Conservation (phyloP, 2,797 vertebrate genomes). For the Hemibagrus guttatus region DNA sequence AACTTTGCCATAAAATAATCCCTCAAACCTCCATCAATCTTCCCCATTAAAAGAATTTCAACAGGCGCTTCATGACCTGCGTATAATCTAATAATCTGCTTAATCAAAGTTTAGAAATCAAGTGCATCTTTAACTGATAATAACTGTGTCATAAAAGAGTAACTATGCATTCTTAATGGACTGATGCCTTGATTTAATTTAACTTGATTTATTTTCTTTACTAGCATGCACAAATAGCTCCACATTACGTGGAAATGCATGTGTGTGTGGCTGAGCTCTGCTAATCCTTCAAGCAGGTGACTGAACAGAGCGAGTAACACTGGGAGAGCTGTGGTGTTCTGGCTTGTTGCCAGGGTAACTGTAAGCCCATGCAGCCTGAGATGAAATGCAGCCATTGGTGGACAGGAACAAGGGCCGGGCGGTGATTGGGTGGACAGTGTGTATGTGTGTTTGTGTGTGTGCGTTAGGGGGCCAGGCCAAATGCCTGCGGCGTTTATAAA, state of each 20-base stretch:
- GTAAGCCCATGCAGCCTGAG: slow-evolving; percentile 61
- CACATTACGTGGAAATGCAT: slow-evolving; percentile 34
- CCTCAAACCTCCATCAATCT: neutral
- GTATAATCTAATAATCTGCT: slow-evolving; percentile 3
- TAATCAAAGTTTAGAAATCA: neutral
- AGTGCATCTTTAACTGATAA: neutral
- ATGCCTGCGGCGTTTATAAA: slow-evolving; percentile 54
- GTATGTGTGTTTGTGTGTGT: neutral
- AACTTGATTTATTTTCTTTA: neutral
- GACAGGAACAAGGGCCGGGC: slow-evolving; percentile 48
- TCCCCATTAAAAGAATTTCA: neutral
- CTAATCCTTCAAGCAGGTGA: slow-evolving; percentile 71
- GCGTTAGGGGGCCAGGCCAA: slow-evolving; percentile 46
- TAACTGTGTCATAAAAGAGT: slow-evolving; percentile 6
- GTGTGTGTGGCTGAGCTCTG: slow-evolving; percentile 57
- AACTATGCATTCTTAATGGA: neutral
- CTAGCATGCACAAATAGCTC: slow-evolving; percentile 13
- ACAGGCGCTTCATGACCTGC: neutral
- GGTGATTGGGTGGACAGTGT: slow-evolving; percentile 64
- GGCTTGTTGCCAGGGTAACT: slow-evolving; percentile 83
- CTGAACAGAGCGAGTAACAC: slow-evolving; percentile 43
- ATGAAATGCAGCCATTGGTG: slow-evolving; percentile 66
- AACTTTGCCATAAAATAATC: neutral
- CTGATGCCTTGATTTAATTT: neutral
- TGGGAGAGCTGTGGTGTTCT: slow-evolving; percentile 63